Conservation (phyloP, 2,888 invertebrate genomes). For the Dioctria rufipes region DNA sequence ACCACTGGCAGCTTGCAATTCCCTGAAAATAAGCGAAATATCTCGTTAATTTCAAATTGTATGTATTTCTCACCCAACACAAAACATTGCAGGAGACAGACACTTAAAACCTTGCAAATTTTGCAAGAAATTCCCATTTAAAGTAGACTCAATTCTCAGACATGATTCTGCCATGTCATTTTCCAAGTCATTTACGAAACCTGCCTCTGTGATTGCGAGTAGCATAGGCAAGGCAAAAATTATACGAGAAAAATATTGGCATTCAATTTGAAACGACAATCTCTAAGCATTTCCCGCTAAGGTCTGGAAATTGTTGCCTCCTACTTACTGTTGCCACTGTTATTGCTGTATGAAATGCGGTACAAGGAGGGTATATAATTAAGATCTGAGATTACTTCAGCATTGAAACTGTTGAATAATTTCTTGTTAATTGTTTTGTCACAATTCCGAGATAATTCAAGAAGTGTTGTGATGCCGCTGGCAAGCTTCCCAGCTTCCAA, state of each 20-base stretch:
- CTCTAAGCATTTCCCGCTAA: constrained; percentile 5
- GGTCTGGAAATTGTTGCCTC: constrained; percentile 23
- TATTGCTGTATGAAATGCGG: constrained; percentile 5
- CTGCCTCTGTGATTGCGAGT: neutral
- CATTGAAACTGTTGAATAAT: constrained; percentile 1
- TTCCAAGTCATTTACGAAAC: neutral
- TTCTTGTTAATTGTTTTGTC: constrained; percentile 35
- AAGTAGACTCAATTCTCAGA: too few relatives aligned
- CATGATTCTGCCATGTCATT: neutral
- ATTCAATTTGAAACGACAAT: neutral
- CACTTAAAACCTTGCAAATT: neutral
- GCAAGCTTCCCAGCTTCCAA: too few relatives aligned
- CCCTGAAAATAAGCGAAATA: constrained; percentile 73
- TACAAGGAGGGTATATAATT: neutral
- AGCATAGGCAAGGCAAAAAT: neutral
- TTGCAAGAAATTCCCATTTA: neutral
- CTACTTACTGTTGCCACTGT: neutral
- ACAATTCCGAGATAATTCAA: neutral
- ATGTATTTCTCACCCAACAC: too few relatives aligned
- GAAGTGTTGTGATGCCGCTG: neutral
- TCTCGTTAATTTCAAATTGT: neutral
- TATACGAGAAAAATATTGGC: neutral
- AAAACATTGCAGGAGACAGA: too few relatives aligned
- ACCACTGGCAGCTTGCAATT: constrained; percentile 78
- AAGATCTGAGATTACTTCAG: constrained; percentile 2